phyloP scores from a whole-genome alignment of 2,888 invertebrate genomes.

The Agriotes lineatus region DNA sequence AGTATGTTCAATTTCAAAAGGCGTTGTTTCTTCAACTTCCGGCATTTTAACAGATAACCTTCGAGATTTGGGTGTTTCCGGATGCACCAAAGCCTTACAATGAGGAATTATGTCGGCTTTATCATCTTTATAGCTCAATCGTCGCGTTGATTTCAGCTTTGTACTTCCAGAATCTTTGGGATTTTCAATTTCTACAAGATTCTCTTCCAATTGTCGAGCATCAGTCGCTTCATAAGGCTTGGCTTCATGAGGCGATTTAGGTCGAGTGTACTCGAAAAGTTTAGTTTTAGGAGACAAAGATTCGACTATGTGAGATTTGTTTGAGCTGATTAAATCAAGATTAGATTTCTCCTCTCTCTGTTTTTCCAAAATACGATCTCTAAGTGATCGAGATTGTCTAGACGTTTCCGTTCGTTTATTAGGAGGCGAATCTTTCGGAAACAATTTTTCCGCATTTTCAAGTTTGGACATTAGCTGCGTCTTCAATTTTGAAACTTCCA shows the following conservation, averaged over 20 bases:
- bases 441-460: constrained; percentile 32
- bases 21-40: constrained; percentile 12
- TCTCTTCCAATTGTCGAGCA: not conserved
- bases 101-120: too few species aligned
- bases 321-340: not conserved
- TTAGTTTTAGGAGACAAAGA: not conserved
- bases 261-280: not conserved
- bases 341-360: not conserved
- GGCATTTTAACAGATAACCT: constrained; percentile 9
- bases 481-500: constrained; percentile 57
- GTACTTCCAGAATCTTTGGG: not conserved
- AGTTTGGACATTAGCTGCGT: constrained; percentile 59
- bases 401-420: constrained; percentile 1
- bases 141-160: not conserved
- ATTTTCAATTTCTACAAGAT: not conserved
- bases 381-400: constrained; percentile 4
- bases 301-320: not conserved
- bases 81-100: too few species aligned
- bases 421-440: not conserved
- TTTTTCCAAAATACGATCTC: constrained; percentile 11
- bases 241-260: not conserved
- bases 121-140: not conserved
- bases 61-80: not conserved
- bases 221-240: not conserved
- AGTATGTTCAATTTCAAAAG: constrained; percentile 3